Evolutionary conservation across 2,113 vertebrate genomes (phyloP).

Genomic region (Aspidoscelis tigris): DNA sequence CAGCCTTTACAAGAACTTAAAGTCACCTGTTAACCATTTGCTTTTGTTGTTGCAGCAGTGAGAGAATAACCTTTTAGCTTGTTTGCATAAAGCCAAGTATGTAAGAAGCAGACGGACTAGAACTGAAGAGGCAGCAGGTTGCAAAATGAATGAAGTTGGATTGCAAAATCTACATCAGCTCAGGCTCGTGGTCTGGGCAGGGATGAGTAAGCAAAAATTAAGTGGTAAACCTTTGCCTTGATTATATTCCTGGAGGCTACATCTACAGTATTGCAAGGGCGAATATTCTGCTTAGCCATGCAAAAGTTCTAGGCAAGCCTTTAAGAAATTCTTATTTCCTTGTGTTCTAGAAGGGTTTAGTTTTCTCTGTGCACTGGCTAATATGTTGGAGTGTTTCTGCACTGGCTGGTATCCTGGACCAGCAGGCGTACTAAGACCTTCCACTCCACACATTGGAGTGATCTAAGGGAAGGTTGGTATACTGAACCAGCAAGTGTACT

Average conservation of each 20-base stretch:
- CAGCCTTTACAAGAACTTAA: conserved; percentile 55
- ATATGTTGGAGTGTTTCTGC: too few species aligned
- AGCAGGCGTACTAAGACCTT: too few species aligned
- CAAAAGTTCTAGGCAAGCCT: not conserved
- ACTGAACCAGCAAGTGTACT: too few species aligned
- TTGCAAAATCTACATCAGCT: not conserved
- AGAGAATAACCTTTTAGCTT: conserved; percentile 71
- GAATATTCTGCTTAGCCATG: not conserved
- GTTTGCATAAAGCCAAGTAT: conserved; percentile 65
- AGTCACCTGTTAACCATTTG: conserved; percentile 75
- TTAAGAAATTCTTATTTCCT: not conserved
- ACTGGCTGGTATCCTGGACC: too few species aligned
- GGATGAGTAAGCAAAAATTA: not conserved
- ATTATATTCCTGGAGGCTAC: not conserved
- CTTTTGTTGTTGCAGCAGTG: conserved; percentile 65
- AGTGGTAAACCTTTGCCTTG: not conserved
- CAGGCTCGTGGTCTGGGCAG: not conserved
- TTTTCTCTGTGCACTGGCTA: too few species aligned
- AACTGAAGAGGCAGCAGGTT: conserved; percentile 33
- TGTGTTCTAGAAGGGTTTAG: not conserved
- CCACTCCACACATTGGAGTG: too few species aligned
- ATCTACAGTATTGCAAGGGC: not conserved
- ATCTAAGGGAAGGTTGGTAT: too few species aligned
- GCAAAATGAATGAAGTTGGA: conserved; percentile 46
- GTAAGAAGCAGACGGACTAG: conserved; percentile 42